Evolutionary conservation across 2,113 vertebrate species (phyloP), one percentile per base, ranked within the genome.

Genomic region (Paratilapia polleni): DNA sequence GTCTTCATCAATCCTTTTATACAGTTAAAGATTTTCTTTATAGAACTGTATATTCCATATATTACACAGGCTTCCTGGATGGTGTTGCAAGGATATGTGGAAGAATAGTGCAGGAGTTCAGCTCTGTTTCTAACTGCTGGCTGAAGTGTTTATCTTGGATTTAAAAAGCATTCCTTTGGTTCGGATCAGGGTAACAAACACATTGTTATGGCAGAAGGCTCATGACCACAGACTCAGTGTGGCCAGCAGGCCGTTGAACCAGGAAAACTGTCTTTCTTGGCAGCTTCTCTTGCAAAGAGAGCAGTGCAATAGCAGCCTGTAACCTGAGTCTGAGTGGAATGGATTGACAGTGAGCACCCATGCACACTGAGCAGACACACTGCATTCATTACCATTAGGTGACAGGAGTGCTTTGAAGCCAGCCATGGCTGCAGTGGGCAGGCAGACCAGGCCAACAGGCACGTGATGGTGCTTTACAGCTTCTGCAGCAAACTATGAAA

Each of bases 321-420:
- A 92, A 94, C 89, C 89, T 70, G 91, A 94, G 87, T 84, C 82
- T 49, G 86, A 81, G 86, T 88, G 90, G 83, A 87, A 87, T 82
- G 85, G 91, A 87, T 83, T 89, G 91, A 93, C 93, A 91, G 91
- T 54, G 88, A 83, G 88, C 89, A 91, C 59, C 78, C 20, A 22
- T 87, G 83, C 88, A 86, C 91, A 86, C 20, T 5, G 82, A 87
- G 88, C 91, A 91, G 89, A 93, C 89, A 78, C 88, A 75, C 84
- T 80, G 90, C 86, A 88, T 93, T 92, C 90, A 93, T 94, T 94
- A 92, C 91, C 87, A 91, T 94, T 88, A 93, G 91, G 83, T 52
- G 74, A 87, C 91, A 92, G 90, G 81, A 78, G 89, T 52, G 58
- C 91, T 93, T 92, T 93, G 90, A 94, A 94, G 91, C 85, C 90